Evolutionary conservation across 2,888 invertebrate species (phyloP), one percentile per base, ranked within the genome.

Genomic region (Xanthorhoe designata): DNA sequence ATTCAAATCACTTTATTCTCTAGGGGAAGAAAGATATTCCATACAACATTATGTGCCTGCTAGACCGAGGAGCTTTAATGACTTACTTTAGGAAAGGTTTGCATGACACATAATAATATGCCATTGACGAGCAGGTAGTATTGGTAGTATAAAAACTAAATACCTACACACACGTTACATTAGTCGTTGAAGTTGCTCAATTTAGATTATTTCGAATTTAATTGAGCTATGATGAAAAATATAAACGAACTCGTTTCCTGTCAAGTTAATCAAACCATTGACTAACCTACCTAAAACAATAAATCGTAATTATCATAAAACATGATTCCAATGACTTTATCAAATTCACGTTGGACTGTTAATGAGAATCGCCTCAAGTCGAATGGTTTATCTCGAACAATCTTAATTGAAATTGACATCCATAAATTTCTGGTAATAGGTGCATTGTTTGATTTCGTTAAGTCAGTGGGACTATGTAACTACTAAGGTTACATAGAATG

Each of bases 401-500:
- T 73, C 65, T 69, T 73, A 70, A 71, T 71, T 68, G 69, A 71
- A 68, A 61, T 71, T 71, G 68, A 68, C 73, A 70, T 57, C 64
- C 52, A 73, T 70, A 70, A 66, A 71, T 72, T 70, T 55, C 52
- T 52, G 55, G 35, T 66, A 68, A 63, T 75, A 75, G 73, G 67
- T 71, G 75, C 73, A 77, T 83, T 83, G 81, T 86, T 79, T 79
- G 81, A 24, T 57, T 57, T 76, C 71, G 78, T 79, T 15, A 45
- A 45, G 7, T 13, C 7, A 45, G 6, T 38, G 38, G 38, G 38
- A 38, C 38, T 38, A 1, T 24, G 13, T 13, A 38, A 38, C 38
- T 38, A 2, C 7, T 32, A 32, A 24, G 2, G 2, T 2, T 38
- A 38, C 1, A 13, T 38, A 38, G 10, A 13, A 13, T 42, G 10